Evolutionary conservation across 2,888 invertebrate species (phyloP).

Genomic region (Drosophila glabriapex): DNA sequence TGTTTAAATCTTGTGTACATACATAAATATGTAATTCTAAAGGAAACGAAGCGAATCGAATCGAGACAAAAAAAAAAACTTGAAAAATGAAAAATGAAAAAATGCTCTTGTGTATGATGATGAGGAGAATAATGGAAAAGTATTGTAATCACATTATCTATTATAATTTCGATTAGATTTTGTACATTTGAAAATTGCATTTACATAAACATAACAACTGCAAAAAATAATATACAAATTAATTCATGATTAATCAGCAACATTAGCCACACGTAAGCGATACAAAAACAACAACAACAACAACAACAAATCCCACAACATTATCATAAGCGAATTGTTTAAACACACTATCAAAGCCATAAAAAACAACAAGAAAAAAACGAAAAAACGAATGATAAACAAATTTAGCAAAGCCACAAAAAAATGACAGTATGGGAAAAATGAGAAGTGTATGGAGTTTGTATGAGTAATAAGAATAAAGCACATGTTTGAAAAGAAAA

Average conservation of each 20-base stretch:
- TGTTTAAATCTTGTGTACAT: slow-evolving; percentile 50
- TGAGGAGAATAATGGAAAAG: slow-evolving; percentile 16
- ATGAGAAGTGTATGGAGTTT: slow-evolving; percentile 65
- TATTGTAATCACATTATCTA: slow-evolving; percentile 36
- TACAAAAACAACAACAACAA: slow-evolving; percentile 34
- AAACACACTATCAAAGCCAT: slow-evolving; percentile 70
- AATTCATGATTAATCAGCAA: slow-evolving; percentile 68
- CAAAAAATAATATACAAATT: slow-evolving; percentile 39
- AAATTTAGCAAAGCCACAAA: slow-evolving; percentile 65
- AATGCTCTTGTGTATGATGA: slow-evolving; percentile 38
- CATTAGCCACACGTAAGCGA: slow-evolving; percentile 68
- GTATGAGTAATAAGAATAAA: slow-evolving; percentile 83
- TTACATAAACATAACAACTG: slow-evolving; percentile 51
- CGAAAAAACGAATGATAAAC: slow-evolving; percentile 48
- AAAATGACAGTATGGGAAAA: slow-evolving; percentile 56
- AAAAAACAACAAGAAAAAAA: slow-evolving; percentile 30
- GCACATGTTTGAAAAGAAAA: slow-evolving; percentile 84
- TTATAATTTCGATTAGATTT: slow-evolving; percentile 70
- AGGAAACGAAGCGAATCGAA: neutral
- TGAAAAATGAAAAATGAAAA: slow-evolving; percentile 6
- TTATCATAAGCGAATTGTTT: slow-evolving; percentile 65
- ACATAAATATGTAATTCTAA: slow-evolving; percentile 33
- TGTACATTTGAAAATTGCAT: slow-evolving; percentile 74
- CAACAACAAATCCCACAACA: slow-evolving; percentile 55
- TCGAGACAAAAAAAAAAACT: neutral